These are phyloP conservation scores for Halcyon smyrnensis DNA, from an alignment of 2,797 vertebrate genomes.

Conservation along the genomic window DNA sequence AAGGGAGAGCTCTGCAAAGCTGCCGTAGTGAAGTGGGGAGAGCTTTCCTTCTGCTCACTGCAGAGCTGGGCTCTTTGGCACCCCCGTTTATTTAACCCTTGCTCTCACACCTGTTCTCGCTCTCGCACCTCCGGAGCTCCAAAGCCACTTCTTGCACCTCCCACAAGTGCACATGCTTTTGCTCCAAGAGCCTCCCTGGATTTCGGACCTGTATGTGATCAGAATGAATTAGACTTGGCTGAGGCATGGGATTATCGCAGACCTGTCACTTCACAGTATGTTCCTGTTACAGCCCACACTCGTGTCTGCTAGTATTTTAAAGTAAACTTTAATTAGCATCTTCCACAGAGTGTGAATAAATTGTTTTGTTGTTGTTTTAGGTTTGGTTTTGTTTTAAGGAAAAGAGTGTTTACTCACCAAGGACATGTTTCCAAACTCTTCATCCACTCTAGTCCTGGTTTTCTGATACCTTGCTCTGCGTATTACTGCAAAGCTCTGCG, in stretches of 20 bases:
- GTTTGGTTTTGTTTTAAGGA: conserved; percentile 53
- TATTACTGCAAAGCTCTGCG: fast-evolving
- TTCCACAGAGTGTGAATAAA: conserved; percentile 54
- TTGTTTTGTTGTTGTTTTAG: conserved; percentile 68
- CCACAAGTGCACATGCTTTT: conserved; percentile 61
- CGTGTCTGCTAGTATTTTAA: conserved; percentile 67
- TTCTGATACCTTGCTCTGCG: background rate
- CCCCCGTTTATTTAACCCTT: conserved; percentile 1
- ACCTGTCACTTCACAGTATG: conserved; percentile 72
- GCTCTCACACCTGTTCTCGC: conserved; percentile 56
- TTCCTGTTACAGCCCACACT: conserved; percentile 72
- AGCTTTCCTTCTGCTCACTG: background rate
- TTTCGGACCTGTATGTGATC: conserved; percentile 52
- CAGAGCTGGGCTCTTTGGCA: background rate
- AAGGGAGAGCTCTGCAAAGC: background rate
- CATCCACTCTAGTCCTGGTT: background rate
- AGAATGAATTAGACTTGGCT: conserved; percentile 57
- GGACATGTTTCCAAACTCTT: conserved; percentile 51
- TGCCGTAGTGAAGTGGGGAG: fast-evolving
- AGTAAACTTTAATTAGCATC: conserved; percentile 67
- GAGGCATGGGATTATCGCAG: conserved; percentile 60
- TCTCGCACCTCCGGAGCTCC: conserved; percentile 4
- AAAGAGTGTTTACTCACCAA: conserved; percentile 36
- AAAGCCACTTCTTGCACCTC: conserved; percentile 59
- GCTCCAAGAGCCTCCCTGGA: conserved; percentile 50